Evolutionary conservation across 2,113 vertebrate genomes (phyloP).

Genomic region (Chlorodrepanis virens): DNA sequence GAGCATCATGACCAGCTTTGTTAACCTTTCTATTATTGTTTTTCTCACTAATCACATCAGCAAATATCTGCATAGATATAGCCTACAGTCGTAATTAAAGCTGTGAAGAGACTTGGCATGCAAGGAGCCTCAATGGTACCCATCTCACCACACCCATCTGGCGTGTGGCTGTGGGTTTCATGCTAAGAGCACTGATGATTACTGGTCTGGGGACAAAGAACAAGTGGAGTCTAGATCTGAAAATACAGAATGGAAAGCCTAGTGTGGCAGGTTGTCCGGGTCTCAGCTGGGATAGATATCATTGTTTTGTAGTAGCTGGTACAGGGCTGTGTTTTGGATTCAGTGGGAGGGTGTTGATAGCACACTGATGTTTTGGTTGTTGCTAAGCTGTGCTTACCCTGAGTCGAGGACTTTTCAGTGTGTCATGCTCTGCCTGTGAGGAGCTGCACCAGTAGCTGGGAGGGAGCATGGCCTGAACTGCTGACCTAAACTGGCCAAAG

Average conservation of each 20-base stretch:
- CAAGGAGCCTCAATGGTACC: background rate
- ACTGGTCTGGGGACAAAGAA: background rate
- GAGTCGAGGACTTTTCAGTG: background rate
- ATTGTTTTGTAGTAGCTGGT: background rate
- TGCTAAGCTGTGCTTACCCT: background rate
- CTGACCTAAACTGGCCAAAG: background rate
- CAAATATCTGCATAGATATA: background rate
- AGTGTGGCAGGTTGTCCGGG: background rate
- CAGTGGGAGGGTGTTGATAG: background rate
- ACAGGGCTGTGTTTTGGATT: background rate
- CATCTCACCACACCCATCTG: background rate
- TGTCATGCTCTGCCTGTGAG: background rate
- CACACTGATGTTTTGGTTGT: background rate
- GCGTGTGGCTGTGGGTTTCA: background rate
- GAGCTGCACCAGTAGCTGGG: background rate
- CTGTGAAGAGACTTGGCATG: background rate
- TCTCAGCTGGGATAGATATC: background rate
- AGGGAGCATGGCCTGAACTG: background rate
- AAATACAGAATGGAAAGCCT: background rate
- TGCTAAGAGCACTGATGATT: background rate
- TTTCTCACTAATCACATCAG: background rate
- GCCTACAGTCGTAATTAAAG: slow-evolving; percentile 12
- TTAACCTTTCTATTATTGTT: slow-evolving; percentile 24
- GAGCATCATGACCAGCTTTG: background rate
- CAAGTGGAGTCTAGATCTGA: background rate